Base-by-base conservation (phyloP, 2,113 vertebrate species). In the Hypocryptadius cinnamomeus region DNA sequence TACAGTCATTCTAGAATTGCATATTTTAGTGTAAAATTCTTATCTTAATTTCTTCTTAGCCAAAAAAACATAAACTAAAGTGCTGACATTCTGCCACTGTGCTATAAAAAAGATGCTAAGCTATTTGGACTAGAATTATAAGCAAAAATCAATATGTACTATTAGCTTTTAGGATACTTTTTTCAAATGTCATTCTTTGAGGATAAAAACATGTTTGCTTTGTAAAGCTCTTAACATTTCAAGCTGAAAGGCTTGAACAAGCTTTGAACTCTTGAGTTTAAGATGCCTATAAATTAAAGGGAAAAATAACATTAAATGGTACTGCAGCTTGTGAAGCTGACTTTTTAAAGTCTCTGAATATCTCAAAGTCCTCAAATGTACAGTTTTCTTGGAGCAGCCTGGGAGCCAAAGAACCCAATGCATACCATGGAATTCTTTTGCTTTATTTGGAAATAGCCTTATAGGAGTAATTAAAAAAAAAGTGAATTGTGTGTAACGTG, bases 211-310 rank as follows among this genome's bases (percentile, higher is more conserved):
- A 82, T 92, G 90, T 93, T 97, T 95, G 79, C 85, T 96, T 97
- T 94, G 94, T 96, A 97, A 96, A 96, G 65, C 93, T 96, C 94
- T 97, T 97, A 96, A 95, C 88, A 91, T 96, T 96, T 96, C 79
- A 78, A 89, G 79, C 89, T 96, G 95, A 96, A 97, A 96, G 51
- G 17, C 72, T 95, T 95, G 90, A 97, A 87, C 37, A 95, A 85
- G 81, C 94, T 97, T 97, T 97, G 95, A 97, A 97, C 87, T 95
- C 73, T 47, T 42, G 37, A 92, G 82, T 95, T 92, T 93, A 53
- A 88, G 90, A 95, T 93, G 93, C 69, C 79, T 89, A 61, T 89
- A 92, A 89, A 92, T 94, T 94, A 91, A 94, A 92, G 72, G 40
- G 51, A 33, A 94, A 96, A 96, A 94, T 87, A 94, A 77, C 31